These are phyloP conservation scores for Drosophila pruinosa DNA, from an alignment of 1,140 invertebrate species.

Conservation along the genomic window DNA sequence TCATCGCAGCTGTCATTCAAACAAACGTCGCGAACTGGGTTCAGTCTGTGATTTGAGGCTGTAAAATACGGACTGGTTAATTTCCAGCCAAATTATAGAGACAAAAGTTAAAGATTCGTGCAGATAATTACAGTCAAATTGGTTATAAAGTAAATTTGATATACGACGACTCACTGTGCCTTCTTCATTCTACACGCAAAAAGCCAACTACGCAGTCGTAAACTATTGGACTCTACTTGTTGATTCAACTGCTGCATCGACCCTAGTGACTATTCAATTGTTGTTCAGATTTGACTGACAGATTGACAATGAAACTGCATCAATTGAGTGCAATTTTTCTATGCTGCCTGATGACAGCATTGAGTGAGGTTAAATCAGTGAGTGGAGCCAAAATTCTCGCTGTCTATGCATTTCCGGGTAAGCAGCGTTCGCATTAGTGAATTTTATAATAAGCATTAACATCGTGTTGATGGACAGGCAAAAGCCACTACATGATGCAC, in stretches of 20 bases:
- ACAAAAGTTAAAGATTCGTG: not conserved
- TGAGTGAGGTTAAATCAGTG: not conserved
- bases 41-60: not conserved
- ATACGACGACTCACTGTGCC: not conserved
- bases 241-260: not conserved
- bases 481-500: conserved; percentile 75
- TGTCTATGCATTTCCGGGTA: conserved; percentile 70
- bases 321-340: conserved; percentile 18
- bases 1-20: not conserved
- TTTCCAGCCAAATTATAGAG: not conserved
- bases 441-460: not conserved
- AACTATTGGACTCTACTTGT: not conserved
- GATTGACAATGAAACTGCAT: not conserved
- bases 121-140: not conserved
- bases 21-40: not conserved
- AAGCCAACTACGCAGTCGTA: not conserved
- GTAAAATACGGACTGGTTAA: not conserved
- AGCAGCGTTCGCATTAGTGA: not conserved
- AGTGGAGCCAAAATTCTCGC: conserved; percentile 57
- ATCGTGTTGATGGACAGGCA: conserved; percentile 33
- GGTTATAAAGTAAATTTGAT: not conserved
- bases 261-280: not conserved
- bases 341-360: conserved; percentile 8
- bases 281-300: not conserved
- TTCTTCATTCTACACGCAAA: not conserved